Conservation (phyloP, 2,797 vertebrate genomes). For the Semaprochilodus insignis region DNA sequence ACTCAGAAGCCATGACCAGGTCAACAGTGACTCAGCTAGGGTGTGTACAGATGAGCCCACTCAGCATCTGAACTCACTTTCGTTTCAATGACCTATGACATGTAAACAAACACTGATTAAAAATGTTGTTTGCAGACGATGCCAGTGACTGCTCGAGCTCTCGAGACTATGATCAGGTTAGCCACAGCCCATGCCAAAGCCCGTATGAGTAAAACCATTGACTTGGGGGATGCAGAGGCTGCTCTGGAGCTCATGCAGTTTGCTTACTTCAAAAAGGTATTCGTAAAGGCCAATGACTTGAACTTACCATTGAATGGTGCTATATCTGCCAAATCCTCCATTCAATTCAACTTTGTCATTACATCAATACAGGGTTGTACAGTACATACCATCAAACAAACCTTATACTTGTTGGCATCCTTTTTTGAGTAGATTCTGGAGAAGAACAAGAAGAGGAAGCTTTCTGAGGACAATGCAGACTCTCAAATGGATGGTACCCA, state of each 20-base stretch:
- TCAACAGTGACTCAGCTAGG: conserved; percentile 66
- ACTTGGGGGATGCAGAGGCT: conserved; percentile 84
- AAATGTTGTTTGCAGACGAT: conserved; percentile 63
- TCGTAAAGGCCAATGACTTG: background rate
- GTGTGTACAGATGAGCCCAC: conserved; percentile 45
- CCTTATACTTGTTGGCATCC: background rate
- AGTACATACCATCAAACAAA: too few relatives aligned
- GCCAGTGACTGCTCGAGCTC: conserved; percentile 70
- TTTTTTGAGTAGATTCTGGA: conserved; percentile 63
- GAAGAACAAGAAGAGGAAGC: conserved; percentile 65
- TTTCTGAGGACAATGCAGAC: conserved; percentile 58
- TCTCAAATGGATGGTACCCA: conserved; percentile 43
- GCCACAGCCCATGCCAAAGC: conserved; percentile 73
- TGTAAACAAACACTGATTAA: background rate
- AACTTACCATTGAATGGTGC: too few relatives aligned
- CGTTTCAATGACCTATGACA: background rate
- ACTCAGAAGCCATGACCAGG: conserved; percentile 69
- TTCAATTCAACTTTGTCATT: too few relatives aligned
- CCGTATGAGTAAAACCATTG: conserved; percentile 75
- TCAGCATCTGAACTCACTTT: background rate
- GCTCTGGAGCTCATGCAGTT: conserved; percentile 73
- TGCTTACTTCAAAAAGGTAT: conserved; percentile 70
- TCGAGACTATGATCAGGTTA: conserved; percentile 73
- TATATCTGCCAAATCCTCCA: too few relatives aligned
- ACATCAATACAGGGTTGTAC: too few relatives aligned